Evolutionary conservation across 2,797 vertebrate species (phyloP), one percentile per base, ranked within the genome.

Genomic region (Danio kyathit): DNA sequence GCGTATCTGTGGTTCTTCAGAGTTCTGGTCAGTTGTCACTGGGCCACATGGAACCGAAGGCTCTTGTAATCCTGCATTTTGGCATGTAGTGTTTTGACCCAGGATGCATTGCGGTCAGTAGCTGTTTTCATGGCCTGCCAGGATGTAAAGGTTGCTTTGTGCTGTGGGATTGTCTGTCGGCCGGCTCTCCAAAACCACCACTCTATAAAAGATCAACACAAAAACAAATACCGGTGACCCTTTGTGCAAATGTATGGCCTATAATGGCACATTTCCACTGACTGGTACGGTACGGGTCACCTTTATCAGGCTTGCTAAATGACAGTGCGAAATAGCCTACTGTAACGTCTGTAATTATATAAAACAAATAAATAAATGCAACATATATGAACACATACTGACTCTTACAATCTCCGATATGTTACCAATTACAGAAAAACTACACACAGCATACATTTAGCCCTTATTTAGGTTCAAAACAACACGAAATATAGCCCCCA

Each of bases 101-200:
- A 57, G 19, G 70, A 74, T 63, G n/a, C 38, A 76, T 72, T 61
- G 51, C 43, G 11, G 56, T 99, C 96, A 99, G 96, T 99, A 99
- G 93, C 97, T 99, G 96, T 99, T 99, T 89, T 99, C 97, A 0
- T 99, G 98, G 84, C 98, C 98, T 40, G 98, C 97, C 86, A 99
- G 94, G 93, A 99, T 99, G 87, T 99, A 99, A 70, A 99, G 92
- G 89, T 99, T 99, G 93, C 98, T 99, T 91, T 98, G 95, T 92
- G 97, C 97, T 64, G 97, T 98, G 0, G 98, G 98, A 93, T 99
- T 98, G 89, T 99, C 98, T 0, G 97, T 99, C 0, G 98, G 98
- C 83, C 97, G 91, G 83, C 98, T 99, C 91, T 99, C 97, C 93
- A 99, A 92, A 89, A 99, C 97, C 90, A 99, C 97, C 10, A 98